These are phyloP conservation scores for Rhinella marina DNA, from an alignment of 2,797 vertebrate genomes.

Conservation along the genomic window DNA sequence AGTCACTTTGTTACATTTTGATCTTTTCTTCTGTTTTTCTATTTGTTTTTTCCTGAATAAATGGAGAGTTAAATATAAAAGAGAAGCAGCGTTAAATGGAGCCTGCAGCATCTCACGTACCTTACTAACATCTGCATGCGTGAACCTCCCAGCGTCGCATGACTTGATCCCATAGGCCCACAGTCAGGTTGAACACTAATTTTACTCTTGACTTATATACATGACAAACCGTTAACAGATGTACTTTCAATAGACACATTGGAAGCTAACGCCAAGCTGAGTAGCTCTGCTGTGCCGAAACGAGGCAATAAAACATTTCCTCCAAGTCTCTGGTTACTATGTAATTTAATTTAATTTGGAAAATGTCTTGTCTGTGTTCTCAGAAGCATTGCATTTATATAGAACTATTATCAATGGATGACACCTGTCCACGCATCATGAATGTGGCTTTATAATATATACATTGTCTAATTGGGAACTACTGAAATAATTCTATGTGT, in stretches of 20 bases:
- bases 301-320: conserved; percentile 46
- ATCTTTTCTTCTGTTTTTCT: accelerated
- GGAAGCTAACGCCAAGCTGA: conserved; percentile 27
- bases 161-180: neutral
- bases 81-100: neutral
- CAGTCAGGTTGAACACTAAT: neutral
- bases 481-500: too few species aligned
- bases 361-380: conserved; percentile 17
- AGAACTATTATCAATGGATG: neutral
- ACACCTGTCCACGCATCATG: too few species aligned
- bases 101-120: neutral
- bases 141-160: neutral
- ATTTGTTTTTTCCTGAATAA: conserved; percentile 17
- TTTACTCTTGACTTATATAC: conserved; percentile 30
- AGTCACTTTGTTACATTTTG: neutral
- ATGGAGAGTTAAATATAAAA: neutral
- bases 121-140: conserved; percentile 12
- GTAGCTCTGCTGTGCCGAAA: conserved; percentile 29
- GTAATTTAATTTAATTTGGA: conserved; percentile 47
- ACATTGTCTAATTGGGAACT: too few species aligned
- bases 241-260: conserved; percentile 43
- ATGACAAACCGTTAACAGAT: conserved; percentile 50
- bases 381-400: neutral
- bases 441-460: too few species aligned
- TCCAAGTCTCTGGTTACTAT: conserved; percentile 24